phyloP scores from a whole-genome alignment of 2,113 vertebrate genomes.

The Oceanodroma tethys region DNA sequence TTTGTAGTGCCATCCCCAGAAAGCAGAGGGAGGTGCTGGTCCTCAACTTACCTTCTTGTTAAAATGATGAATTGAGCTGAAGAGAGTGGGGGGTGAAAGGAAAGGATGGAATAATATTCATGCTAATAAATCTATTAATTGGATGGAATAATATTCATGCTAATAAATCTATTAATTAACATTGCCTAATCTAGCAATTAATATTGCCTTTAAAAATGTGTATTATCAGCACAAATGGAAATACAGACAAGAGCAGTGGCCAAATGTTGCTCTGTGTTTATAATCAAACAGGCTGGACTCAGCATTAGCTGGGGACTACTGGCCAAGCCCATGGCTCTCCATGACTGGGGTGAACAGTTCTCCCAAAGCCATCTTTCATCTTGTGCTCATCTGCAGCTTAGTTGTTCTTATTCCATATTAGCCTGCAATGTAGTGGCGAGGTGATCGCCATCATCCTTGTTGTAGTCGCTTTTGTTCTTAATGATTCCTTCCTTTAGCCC shows the following conservation, averaged over 20 bases:
- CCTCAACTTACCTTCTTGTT: neutral
- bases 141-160: neutral
- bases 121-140: neutral
- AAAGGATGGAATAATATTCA: neutral
- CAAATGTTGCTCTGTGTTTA: constrained; percentile 36
- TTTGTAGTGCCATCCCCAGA: neutral
- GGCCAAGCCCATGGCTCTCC: neutral
- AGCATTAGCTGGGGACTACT: neutral
- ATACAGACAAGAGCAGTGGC: neutral
- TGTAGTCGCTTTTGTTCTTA: neutral
- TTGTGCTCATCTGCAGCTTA: neutral
- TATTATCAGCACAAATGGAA: constrained; percentile 42
- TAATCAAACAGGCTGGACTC: constrained; percentile 1
- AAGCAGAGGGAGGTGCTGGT: neutral
- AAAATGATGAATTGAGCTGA: neutral
- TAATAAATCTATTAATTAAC: neutral
- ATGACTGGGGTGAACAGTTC: neutral
- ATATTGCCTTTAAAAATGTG: neutral
- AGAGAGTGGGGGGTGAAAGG: neutral
- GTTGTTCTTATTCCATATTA: neutral
- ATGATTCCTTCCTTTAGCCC: neutral
- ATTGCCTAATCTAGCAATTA: neutral
- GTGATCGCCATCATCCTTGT: neutral
- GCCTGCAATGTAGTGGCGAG: neutral
- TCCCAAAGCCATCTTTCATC: neutral